These are phyloP conservation scores for Trichopoda pennipes DNA, from an alignment of 2,888 invertebrate genomes.

Conservation along the genomic window DNA sequence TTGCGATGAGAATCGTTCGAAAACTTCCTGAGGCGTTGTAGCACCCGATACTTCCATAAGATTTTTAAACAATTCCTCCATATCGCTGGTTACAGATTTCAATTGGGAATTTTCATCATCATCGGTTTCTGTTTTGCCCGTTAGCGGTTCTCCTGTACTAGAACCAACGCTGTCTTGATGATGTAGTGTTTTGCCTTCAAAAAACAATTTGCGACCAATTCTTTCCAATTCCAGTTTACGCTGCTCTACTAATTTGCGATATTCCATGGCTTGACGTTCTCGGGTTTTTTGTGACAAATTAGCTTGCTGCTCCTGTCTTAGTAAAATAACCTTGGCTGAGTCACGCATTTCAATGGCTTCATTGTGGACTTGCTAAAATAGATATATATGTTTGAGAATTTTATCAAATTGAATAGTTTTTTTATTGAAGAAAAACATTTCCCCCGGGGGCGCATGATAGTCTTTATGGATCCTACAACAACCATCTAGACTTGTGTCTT, in stretches of 20 bases:
- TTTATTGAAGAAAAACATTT: too few relatives aligned
- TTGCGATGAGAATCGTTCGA: constrained; percentile 87
- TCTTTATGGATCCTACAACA: too few relatives aligned
- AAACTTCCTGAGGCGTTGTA: constrained; percentile 87
- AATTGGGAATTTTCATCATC: constrained; percentile 78
- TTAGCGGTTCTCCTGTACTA: constrained; percentile 80
- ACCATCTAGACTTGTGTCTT: too few relatives aligned
- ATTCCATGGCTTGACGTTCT: constrained; percentile 84
- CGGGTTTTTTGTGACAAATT: constrained; percentile 86
- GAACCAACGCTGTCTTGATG: constrained; percentile 84
- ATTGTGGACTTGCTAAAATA: constrained; percentile 84
- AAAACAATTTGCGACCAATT: constrained; percentile 89
- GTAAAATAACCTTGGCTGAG: constrained; percentile 85
- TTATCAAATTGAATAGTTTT: too few relatives aligned
- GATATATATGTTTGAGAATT: neutral
- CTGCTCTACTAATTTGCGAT: constrained; percentile 86
- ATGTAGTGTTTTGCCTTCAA: constrained; percentile 83
- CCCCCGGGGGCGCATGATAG: too few relatives aligned
- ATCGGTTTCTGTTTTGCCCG: constrained; percentile 79
- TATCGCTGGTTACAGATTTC: constrained; percentile 78
- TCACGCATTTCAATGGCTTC: constrained; percentile 88
- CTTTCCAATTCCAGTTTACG: constrained; percentile 88
- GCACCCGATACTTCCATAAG: constrained; percentile 90
- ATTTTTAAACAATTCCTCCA: constrained; percentile 87
- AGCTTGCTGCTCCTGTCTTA: constrained; percentile 87